phyloP scores from a whole-genome alignment of 2,113 vertebrate species.

The Talpa occidentalis region DNA sequence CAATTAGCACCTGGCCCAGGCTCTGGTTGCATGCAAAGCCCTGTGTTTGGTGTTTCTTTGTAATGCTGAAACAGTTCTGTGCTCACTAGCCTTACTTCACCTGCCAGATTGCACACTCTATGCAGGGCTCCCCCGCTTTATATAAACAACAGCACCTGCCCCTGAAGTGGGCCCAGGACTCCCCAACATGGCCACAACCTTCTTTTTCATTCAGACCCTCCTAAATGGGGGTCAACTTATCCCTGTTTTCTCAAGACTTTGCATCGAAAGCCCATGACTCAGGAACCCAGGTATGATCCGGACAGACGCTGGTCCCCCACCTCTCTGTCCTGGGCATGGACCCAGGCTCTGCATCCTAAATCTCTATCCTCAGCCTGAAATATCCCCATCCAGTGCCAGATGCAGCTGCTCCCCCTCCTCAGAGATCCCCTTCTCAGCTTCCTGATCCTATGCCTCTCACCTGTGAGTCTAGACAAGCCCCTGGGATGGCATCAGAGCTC shows the following conservation, averaged over 20 bases:
- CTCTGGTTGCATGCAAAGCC: background rate
- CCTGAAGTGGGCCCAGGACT: background rate
- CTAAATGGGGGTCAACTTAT: background rate
- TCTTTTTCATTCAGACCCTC: background rate
- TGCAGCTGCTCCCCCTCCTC: background rate
- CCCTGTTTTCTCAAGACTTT: background rate
- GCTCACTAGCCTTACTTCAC: background rate
- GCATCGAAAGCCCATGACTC: background rate
- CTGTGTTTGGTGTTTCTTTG: background rate
- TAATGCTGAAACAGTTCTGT: background rate
- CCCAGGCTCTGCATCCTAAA: background rate
- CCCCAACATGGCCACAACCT: background rate
- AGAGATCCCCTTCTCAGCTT: background rate
- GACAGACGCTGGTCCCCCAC: background rate
- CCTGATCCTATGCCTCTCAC: background rate
- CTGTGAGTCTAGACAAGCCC: background rate
- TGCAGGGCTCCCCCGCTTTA: background rate
- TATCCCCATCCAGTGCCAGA: background rate
- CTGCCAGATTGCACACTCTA: background rate
- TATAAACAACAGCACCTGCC: background rate
- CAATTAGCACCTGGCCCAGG: background rate
- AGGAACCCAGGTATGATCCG: background rate
- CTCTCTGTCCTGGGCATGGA: background rate
- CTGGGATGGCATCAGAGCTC: background rate
- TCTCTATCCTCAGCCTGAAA: slow-evolving; percentile 17